A percentile compares a stretch with the other conserved stretches of the same genome.
Conservation (phyloP, 2,113 vertebrate genomes). For the Chiloscyllium plagiosum region DNA sequence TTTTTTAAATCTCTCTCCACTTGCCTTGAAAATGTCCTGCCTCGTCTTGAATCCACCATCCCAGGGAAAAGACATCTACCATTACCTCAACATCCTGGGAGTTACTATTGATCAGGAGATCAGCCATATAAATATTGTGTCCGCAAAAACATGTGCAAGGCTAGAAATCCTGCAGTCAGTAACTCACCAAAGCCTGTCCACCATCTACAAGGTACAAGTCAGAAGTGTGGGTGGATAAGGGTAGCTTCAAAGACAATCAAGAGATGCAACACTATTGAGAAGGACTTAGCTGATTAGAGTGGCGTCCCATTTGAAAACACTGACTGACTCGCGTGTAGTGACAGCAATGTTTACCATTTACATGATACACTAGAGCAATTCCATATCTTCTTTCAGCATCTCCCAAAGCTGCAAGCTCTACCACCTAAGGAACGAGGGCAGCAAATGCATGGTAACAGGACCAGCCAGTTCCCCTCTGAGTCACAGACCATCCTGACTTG, state of each 20-base stretch:
- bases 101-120: background rate
- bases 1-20: no score
- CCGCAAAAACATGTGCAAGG: background rate
- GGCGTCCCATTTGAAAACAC: background rate
- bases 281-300: no score
- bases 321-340: background rate
- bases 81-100: background rate
- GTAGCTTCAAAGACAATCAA: background rate
- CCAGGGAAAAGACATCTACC: no score
- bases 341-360: background rate
- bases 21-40: no score
- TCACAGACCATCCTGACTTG: background rate
- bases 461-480: background rate
- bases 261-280: background rate
- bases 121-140: background rate
- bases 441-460: background rate
- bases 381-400: background rate
- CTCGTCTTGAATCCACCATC: no score
- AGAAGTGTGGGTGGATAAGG: background rate
- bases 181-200: background rate
- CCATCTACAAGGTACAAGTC: no score
- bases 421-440: background rate
- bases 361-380: background rate
- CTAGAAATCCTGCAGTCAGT: background rate
- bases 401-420: background rate